Percentiles rank a stretch among this genome's conserved stretches.
These are phyloP conservation scores for Melipona bicolor DNA, from an alignment of 2,888 invertebrate species.

Conservation along the genomic window DNA sequence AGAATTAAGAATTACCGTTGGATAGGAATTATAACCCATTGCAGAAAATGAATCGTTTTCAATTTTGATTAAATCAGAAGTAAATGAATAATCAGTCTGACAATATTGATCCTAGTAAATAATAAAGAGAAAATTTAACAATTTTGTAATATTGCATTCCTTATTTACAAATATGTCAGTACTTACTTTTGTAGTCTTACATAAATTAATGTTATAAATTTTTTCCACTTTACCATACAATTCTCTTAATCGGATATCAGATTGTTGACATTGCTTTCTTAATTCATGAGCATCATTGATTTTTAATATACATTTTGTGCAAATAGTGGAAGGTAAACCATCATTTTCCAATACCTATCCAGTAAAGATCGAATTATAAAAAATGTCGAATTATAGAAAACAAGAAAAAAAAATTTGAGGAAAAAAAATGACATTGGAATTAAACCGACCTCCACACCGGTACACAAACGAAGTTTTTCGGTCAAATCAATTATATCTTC, in stretches of 20 bases:
- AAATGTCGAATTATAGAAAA: background rate
- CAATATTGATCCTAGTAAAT: slow-evolving; percentile 70
- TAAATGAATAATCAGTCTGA: slow-evolving; percentile 66
- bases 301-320: slow-evolving; percentile 71
- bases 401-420: background rate
- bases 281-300: slow-evolving; percentile 75
- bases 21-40: background rate
- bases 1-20: slow-evolving; percentile 1
- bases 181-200: slow-evolving; percentile 51
- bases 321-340: slow-evolving; percentile 76
- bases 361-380: background rate
- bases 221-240: slow-evolving; percentile 64
- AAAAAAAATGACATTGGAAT: background rate
- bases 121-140: slow-evolving; percentile 18
- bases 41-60: slow-evolving; percentile 21
- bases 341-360: slow-evolving; percentile 73
- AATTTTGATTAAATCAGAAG: slow-evolving; percentile 20
- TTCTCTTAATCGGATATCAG: slow-evolving; percentile 72
- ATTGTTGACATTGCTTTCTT: slow-evolving; percentile 75
- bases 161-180: background rate
- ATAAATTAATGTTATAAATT: background rate
- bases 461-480: slow-evolving; percentile 73
- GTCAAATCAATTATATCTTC: slow-evolving; percentile 52
- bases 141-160: background rate
- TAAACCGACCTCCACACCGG: slow-evolving; percentile 76